A percentile compares a stretch with the other conserved stretches of the same genome.
These are phyloP conservation scores for Helostoma temminkii DNA, from an alignment of 2,797 vertebrate species.

Conservation along the genomic window DNA sequence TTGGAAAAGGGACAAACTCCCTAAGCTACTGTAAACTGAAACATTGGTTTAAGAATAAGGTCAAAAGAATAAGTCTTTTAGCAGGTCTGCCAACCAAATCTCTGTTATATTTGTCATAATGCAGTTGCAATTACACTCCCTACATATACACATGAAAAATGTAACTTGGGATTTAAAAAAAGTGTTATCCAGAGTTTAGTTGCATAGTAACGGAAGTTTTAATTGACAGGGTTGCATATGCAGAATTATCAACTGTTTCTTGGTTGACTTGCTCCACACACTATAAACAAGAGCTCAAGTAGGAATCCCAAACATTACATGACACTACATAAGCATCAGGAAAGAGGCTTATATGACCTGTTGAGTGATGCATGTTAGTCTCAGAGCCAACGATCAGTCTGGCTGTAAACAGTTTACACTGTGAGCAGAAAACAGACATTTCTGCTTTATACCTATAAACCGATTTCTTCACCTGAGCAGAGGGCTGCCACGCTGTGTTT, in stretches of 20 bases:
- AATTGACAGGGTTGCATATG: too few relatives aligned
- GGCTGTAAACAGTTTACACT: slow-evolving; percentile 25
- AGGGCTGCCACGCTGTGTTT: slow-evolving; percentile 21
- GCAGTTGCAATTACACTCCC: too few relatives aligned
- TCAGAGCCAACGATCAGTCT: neutral
- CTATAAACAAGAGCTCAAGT: slow-evolving; percentile 1
- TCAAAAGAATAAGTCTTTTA: too few relatives aligned
- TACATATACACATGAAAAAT: too few relatives aligned
- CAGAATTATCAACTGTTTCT: neutral
- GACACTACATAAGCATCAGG: neutral
- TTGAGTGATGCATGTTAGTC: neutral
- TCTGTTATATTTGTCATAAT: too few relatives aligned
- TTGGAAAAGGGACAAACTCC: too few relatives aligned
- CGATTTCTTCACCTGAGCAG: slow-evolving; percentile 3
- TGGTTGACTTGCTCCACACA: neutral
- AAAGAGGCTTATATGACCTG: neutral
- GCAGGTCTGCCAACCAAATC: too few relatives aligned
- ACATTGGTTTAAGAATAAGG: too few relatives aligned
- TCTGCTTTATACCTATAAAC: neutral
- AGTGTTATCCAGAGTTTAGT: too few relatives aligned
- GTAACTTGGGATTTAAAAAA: too few relatives aligned
- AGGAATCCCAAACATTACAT: slow-evolving; percentile 4
- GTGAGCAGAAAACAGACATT: neutral
- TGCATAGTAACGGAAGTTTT: too few relatives aligned
- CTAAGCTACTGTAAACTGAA: too few relatives aligned